Evolutionary conservation across 2,888 invertebrate species (phyloP).

Genomic region (Sinohyriopsis cumingii): DNA sequence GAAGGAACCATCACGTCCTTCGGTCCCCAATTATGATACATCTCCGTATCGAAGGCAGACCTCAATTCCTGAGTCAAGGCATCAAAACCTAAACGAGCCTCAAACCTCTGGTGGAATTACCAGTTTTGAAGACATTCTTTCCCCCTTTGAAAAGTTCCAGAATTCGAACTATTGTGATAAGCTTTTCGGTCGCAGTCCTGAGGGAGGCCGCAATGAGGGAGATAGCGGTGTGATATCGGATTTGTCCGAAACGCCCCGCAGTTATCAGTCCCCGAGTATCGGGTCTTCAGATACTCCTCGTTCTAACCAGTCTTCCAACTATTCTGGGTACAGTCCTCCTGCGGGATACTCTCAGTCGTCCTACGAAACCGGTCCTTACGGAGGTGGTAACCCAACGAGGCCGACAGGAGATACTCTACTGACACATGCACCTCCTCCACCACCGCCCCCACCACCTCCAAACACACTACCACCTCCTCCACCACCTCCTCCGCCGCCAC

Average conservation of each 20-base stretch:
- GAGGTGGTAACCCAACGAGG: constrained; percentile 8
- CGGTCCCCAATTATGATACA: too few species aligned
- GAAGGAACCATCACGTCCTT: too few species aligned
- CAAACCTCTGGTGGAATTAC: constrained; percentile 35
- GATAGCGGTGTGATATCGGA: constrained; percentile 44
- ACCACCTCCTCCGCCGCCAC: constrained; percentile 40
- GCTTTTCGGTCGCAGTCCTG: constrained; percentile 32
- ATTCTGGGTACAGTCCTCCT: constrained; percentile 30
- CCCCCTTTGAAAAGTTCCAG: constrained; percentile 52
- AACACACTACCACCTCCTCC: constrained; percentile 42
- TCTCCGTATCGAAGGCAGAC: too few species aligned
- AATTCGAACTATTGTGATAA: constrained; percentile 50
- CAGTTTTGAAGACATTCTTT: constrained; percentile 50
- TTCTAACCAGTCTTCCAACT: constrained; percentile 28
- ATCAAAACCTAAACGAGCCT: constrained; percentile 12
- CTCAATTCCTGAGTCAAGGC: constrained; percentile 9
- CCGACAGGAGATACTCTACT: constrained; percentile 27
- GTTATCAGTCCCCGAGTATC: constrained; percentile 28
- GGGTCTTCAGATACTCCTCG: constrained; percentile 35
- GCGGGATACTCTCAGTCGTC: constrained; percentile 19
- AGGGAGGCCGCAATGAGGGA: constrained; percentile 30
- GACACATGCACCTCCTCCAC: constrained; percentile 35
- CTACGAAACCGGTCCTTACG: constrained; percentile 11
- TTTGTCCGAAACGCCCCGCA: constrained; percentile 15
- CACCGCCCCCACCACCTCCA: constrained; percentile 39